Percentiles rank a stretch among this genome's conserved stretches.
phyloP scores from a whole-genome alignment of 2,888 invertebrate species.

The Nephrotoma appendiculata region DNA sequence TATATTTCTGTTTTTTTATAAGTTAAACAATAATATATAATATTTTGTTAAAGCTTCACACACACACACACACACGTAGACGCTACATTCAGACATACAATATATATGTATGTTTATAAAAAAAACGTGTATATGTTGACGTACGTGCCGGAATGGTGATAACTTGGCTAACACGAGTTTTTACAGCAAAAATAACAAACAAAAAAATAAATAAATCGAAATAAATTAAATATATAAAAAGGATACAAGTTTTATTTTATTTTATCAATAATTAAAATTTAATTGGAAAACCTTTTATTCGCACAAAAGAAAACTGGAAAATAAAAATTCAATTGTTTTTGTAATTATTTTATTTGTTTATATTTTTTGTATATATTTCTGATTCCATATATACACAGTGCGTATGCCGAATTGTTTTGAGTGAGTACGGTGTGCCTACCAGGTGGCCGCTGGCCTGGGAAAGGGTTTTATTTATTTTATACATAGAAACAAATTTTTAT shows the following conservation, averaged over 20 bases:
- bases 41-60: not conserved
- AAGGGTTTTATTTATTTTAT: not conserved
- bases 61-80: not conserved
- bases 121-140: not conserved
- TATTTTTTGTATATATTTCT: not conserved
- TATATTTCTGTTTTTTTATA: not conserved
- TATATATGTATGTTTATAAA: not conserved
- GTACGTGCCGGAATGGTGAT: not conserved
- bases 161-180: not conserved
- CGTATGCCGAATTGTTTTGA: not conserved
- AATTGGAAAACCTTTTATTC: not conserved
- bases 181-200: not conserved
- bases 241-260: not conserved
- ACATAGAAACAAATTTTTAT: not conserved
- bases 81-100: no score
- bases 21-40: not conserved
- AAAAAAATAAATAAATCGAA: not conserved
- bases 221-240: not conserved
- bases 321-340: not conserved
- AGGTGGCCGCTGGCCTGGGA: not conserved
- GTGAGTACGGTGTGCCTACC: not conserved
- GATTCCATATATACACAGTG: not conserved
- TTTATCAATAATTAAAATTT: not conserved
- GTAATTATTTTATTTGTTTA: not conserved
- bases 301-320: not conserved